Evolutionary conservation across 2,113 vertebrate genomes (phyloP), one percentile per base, ranked within the genome.

Genomic region (Ovis canadensis): DNA sequence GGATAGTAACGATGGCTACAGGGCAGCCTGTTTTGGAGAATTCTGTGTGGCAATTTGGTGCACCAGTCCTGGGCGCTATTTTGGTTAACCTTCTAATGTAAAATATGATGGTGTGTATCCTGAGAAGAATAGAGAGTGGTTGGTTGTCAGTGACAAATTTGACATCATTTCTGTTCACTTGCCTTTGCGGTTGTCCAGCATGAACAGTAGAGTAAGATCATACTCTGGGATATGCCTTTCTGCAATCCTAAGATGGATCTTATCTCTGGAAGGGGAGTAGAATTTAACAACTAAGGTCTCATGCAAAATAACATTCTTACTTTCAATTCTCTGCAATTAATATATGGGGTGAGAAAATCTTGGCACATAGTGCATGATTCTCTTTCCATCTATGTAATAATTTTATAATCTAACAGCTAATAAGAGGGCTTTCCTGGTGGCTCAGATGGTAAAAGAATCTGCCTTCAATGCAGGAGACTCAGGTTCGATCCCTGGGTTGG

Each of bases 31-130:
- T 14, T 0, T 78, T 27, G 91, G 80, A 82, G 4, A 40, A 64
- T 97, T 96, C n/a, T 96, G 25, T 2, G 25, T 95, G 84, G 96
- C 19, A 9, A 3, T 90, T 62, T 82, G 96, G 60, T 93, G 15
- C 5, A 4, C 85, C 54, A 54, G 50, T 78, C 96, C 43, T 93
- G 6, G 67, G 40, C 77, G 59, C 64, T 89, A 3, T 94, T 77
- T 98, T 97, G 92, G 97, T 96, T 97, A 96, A 95, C 55, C 86
- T 97, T 97, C 96, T 98, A 98, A 98, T 95, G 91, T 92, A 91
- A 27, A 88, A 97, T 94, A 98, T 97, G 97, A 97, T 97, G 92
- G 91, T 96, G 94, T 97, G 95, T 98, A 96, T 98, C 98, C 90
- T 0, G 1, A 96, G 43, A 54, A 92, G 89, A 92, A 95, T 59